Base-by-base conservation (phyloP, 37 sponge, comb jelly and placozoan genomes). In the Dysidea cf. avara region DNA sequence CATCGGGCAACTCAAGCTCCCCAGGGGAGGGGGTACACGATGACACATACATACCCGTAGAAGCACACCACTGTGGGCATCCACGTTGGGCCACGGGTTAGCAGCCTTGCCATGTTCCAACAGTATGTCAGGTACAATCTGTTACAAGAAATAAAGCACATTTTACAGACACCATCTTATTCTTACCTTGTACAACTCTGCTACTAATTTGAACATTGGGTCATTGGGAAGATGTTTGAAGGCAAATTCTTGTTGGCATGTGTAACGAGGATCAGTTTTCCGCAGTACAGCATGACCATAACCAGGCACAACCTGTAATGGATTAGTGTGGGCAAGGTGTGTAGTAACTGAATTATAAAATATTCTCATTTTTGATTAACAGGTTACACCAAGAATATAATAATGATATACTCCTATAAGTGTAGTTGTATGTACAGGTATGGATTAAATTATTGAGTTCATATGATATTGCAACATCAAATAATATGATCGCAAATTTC, bases 71-170 rank as follows among this genome's bases (percentile, higher is more conserved):
- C 92, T 91, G 87, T 97, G 99, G 20, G 99, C 99, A 69, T 97
- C 99, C 39, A 97, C 99, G 68, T 97, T 97, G 50, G 99, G 99
- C 99, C 99, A 97, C 6, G 99, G 99, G 82, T 97, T 97, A 78
- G 85, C 81, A 20, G 92, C 92, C 80, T 94, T 97, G 35, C 99
- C 99, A 17, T 91, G 95, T 39, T 90, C 99, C 29, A 70, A 73
- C 47, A 97, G 86, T 2, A 97, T 80, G 32, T 61, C 77, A 3
- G 99, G 99, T 0, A 79, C 99, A 49, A 92, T 77, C 62, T 71
- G 55, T 28, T 20, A 1, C 2, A 61, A 51, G 52, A 46, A 6
- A 24, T 56, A 31, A 5, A 12, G 58, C 33, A 39, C 6, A 4
- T 18, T 21, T 13, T 33, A 65, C 21, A 65, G 39, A 14, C 14